phyloP scores from a whole-genome alignment of 2,797 vertebrate species.

The Buceros bicornis region DNA sequence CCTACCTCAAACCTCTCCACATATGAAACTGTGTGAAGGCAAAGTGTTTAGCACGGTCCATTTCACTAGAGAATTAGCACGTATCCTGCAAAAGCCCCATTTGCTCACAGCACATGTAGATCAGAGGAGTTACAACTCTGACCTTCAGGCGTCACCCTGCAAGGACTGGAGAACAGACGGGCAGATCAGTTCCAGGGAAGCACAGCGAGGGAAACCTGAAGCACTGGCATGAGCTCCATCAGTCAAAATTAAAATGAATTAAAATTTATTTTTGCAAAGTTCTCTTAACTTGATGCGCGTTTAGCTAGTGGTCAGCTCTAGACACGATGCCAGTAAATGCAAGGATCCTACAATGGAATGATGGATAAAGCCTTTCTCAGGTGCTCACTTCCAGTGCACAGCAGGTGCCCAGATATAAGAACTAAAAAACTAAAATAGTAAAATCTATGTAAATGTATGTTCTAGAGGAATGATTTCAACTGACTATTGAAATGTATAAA shows the following conservation, averaged over 20 bases:
- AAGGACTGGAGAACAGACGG: not conserved
- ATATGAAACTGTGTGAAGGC: not conserved
- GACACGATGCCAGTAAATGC: not conserved
- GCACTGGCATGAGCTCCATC: not conserved
- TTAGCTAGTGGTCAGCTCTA: not conserved
- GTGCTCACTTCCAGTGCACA: not conserved
- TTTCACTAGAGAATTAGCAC: not conserved
- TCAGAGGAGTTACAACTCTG: not conserved
- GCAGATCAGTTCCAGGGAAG: not conserved
- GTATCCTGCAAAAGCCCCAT: not conserved
- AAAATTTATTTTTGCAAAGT: not conserved
- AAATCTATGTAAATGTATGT: not conserved
- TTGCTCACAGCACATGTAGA: not conserved
- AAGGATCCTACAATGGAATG: not conserved
- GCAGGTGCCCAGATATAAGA: not conserved
- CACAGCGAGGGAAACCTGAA: not conserved
- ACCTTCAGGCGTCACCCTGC: not conserved
- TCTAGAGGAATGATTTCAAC: not conserved
- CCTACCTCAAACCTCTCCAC: not conserved
- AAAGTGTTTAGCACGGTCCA: fast-evolving
- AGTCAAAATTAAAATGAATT: not conserved
- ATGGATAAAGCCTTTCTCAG: not conserved
- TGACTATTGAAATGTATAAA: conserved; percentile 21
- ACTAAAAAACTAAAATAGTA: not conserved
- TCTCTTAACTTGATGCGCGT: not conserved